Evolutionary conservation across 2,888 invertebrate genomes (phyloP).

Genomic region (Seira musarum): DNA sequence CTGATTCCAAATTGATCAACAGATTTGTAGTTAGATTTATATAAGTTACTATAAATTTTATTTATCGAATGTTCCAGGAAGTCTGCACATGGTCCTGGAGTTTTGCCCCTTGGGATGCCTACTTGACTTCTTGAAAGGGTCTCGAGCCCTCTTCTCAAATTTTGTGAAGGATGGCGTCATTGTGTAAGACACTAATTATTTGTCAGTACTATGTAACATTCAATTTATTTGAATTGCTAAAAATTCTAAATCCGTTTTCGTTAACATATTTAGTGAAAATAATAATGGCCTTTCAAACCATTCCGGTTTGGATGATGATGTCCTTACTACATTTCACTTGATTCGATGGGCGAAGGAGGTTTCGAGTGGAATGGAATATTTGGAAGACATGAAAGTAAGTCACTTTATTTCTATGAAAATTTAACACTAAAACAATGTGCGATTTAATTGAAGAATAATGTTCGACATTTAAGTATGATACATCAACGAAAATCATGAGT

Average conservation of each 20-base stretch:
- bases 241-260: neutral
- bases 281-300: neutral
- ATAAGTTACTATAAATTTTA: no score
- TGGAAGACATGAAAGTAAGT: conserved; percentile 41
- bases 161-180: neutral
- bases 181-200: neutral
- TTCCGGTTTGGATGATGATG: conserved; percentile 2
- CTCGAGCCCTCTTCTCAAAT: conserved; percentile 41
- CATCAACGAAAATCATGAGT: no score
- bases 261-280: neutral
- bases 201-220: neutral
- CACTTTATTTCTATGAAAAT: no score
- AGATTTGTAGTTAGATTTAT: no score
- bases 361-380: conserved; percentile 49
- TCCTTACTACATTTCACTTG: conserved; percentile 42
- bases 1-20: no score
- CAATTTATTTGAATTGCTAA: neutral
- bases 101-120: conserved; percentile 54
- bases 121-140: conserved; percentile 30
- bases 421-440: no score
- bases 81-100: conserved; percentile 47
- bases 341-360: conserved; percentile 47
- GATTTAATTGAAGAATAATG: no score
- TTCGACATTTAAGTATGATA: no score
- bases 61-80: conserved; percentile 45